These are phyloP conservation scores for Halictus ligatus DNA, from an alignment of 2,888 invertebrate species.

Conservation along the genomic window DNA sequence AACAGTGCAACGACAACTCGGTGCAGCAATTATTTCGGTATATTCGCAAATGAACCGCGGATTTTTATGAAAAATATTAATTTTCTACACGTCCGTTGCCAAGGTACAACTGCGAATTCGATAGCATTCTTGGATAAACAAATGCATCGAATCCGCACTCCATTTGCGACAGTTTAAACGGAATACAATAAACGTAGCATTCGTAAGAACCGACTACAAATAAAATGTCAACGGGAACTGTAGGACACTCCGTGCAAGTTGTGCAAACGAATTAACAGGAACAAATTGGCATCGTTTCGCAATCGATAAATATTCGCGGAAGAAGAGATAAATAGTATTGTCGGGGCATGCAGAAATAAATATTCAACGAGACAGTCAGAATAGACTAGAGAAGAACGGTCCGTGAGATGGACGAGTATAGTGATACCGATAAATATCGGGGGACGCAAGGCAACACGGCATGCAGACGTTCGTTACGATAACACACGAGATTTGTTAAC, in stretches of 20 bases:
- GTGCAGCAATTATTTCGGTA: neutral
- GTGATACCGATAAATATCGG: slow-evolving; percentile 20
- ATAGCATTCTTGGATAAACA: neutral
- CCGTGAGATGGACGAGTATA: slow-evolving; percentile 11
- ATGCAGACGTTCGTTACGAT: slow-evolving; percentile 60
- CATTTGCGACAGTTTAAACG: neutral
- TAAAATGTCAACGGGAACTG: neutral
- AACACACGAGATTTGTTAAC: slow-evolving; percentile 72
- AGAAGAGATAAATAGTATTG: neutral
- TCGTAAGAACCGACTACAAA: neutral
- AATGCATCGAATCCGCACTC: neutral
- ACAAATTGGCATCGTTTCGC: neutral
- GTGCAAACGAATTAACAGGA: neutral
- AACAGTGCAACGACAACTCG: neutral
- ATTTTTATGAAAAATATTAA: neutral
- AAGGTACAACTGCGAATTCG: neutral
- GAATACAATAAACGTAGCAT: neutral
- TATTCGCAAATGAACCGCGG: neutral
- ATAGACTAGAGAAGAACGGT: slow-evolving; percentile 33
- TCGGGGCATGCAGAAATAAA: slow-evolving; percentile 27
- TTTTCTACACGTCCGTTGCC: too few species aligned
- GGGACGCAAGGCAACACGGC: slow-evolving; percentile 41
- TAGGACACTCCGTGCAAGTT: neutral
- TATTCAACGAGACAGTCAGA: neutral
- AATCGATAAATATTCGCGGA: neutral